Evolutionary conservation across 2,113 vertebrate species (phyloP), one percentile per base, ranked within the genome.

Genomic region (Anolis sagrei): DNA sequence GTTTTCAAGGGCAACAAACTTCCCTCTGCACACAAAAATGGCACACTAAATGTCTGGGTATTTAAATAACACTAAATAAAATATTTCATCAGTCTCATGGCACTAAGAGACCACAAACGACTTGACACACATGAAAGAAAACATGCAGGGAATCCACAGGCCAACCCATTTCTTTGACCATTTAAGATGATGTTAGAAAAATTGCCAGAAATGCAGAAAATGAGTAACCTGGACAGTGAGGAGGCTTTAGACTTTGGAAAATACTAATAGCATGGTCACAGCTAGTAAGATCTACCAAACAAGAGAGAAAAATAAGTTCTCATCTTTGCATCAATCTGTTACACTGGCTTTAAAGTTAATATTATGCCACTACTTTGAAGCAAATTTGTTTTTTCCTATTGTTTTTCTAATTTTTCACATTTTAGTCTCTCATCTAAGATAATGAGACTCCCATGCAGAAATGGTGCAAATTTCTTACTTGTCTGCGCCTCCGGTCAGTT

Each of bases 1-100:
- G 95, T 99, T 99, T 95, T 99, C 99, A 96, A 99, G 93, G 86
- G 99, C 99, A 21, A 97, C 98, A 94, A 99, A 99, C 64, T 99
- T 99, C 68, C 99, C 99, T 92, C 99, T 99, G 95, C 69, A 8
- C 27, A 48, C 82, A 19, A 9, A 5, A 54, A 83, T 61, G 87
- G 83, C 13, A 62, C 11, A 34, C 16, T 39, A 54, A 72, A 58
- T 0, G 13, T 11, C 48, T 49, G 0, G 9, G 5, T 13, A 83
- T 75, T 83, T 70, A 44, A 79, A 36, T 54, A 18, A 14, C 6
- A 64, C 36, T 32, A 11, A 34, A 19, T 36, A 74, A 29, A 84
- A 54, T 39, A 51, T 62, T 13, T 58, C 51, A 32, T 21, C 51
- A 74, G 51, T 36, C 51, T 74, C 16, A 21, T 18, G 0, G 36